Percentiles rank a stretch among this genome's conserved stretches.
Evolutionary conservation across 2,888 invertebrate genomes (phyloP).

Genomic region (Leptinotarsa rubiginosa): DNA sequence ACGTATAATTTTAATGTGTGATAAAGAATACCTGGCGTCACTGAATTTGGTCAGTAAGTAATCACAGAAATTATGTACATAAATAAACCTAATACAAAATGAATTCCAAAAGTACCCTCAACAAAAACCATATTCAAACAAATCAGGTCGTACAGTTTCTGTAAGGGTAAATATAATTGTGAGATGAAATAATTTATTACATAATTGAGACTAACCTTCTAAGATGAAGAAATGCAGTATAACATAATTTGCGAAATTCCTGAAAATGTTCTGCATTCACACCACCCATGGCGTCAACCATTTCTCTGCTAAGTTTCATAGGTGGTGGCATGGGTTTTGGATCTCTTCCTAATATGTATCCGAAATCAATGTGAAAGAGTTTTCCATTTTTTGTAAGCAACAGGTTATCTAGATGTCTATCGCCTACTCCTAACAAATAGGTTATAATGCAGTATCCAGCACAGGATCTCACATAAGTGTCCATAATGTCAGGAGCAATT

Average conservation of each 20-base stretch:
- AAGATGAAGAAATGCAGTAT: slow-evolving; percentile 95
- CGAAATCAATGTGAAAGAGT: slow-evolving; percentile 97
- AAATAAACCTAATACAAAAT: no score
- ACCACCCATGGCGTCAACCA: slow-evolving; percentile 98
- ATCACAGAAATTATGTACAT: no score
- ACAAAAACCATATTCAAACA: no score
- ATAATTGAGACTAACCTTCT: slow-evolving; percentile 72
- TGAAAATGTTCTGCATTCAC: slow-evolving; percentile 92
- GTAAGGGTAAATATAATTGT: background rate
- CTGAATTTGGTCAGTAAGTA: no score
- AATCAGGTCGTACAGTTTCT: no score
- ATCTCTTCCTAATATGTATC: slow-evolving; percentile 96
- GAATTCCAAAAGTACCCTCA: no score
- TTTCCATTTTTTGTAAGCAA: slow-evolving; percentile 91
- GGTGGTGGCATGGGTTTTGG: slow-evolving; percentile 99
- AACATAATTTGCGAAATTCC: slow-evolving; percentile 93
- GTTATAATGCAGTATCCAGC: slow-evolving; percentile 99
- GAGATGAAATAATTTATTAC: background rate
- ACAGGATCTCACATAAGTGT: slow-evolving; percentile 95
- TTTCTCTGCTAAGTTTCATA: slow-evolving; percentile 98
- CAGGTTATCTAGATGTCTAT: slow-evolving; percentile 97
- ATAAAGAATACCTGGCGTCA: no score
- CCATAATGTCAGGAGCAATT: slow-evolving; percentile 94
- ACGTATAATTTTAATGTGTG: no score
- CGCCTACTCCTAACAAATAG: slow-evolving; percentile 96